phyloP scores from a whole-genome alignment of 2,888 invertebrate genomes.

The Pseudanteris insignis region DNA sequence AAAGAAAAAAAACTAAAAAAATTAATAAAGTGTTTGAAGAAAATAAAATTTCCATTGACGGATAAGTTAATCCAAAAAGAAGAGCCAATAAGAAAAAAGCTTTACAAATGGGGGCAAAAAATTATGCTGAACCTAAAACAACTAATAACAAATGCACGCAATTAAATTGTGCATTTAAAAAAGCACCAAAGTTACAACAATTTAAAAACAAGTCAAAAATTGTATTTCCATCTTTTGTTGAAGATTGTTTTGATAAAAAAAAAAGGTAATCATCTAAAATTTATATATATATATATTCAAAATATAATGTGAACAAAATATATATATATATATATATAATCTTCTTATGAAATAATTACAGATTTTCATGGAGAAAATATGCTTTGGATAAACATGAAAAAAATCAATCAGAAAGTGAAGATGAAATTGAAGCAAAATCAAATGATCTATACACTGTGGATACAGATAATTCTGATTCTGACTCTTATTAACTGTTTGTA shows the following conservation, averaged over 20 bases:
- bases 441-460: conserved; percentile 41
- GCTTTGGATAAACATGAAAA: conserved; percentile 54
- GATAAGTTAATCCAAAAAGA: conserved; percentile 62
- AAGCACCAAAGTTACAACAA: conserved; percentile 61
- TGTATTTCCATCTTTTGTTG: conserved; percentile 58
- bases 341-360: too few species aligned
- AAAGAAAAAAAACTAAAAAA: conserved; percentile 2
- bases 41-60: conserved; percentile 59
- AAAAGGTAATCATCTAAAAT: conserved; percentile 54
- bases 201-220: conserved; percentile 57
- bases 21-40: conserved; percentile 57
- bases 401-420: conserved; percentile 59
- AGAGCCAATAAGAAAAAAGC: conserved; percentile 61
- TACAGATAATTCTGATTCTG: conserved; percentile 39
- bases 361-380: conserved; percentile 62
- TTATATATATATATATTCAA: background rate
- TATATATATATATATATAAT: too few species aligned
- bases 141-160: conserved; percentile 59
- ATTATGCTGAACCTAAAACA: conserved; percentile 58
- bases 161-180: conserved; percentile 62
- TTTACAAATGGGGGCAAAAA: conserved; percentile 61
- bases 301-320: too few species aligned
- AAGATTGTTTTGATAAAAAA: conserved; percentile 58
- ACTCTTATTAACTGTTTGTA: too few species aligned
- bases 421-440: conserved; percentile 54